A percentile compares a stretch with the other conserved stretches of the same genome.
These are phyloP conservation scores for Poecilia picta DNA, from an alignment of 2,797 vertebrate genomes.

Conservation along the genomic window DNA sequence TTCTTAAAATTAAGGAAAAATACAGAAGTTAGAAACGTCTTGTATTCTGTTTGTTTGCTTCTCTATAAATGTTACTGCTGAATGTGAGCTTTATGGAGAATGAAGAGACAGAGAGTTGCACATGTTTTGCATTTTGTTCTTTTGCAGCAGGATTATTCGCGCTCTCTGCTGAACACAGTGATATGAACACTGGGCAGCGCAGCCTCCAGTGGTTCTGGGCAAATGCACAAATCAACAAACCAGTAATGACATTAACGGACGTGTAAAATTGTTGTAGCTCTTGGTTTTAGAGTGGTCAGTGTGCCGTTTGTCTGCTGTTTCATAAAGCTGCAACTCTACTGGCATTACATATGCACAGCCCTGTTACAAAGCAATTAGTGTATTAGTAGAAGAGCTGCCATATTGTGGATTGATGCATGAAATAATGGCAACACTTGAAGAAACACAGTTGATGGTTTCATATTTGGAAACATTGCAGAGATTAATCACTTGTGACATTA, in stretches of 20 bases:
- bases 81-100: neutral
- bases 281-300: constrained; percentile 32
- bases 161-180: constrained; percentile 34
- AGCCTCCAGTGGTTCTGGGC: constrained; percentile 23
- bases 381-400: neutral
- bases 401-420: neutral
- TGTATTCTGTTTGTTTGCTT: constrained; percentile 3
- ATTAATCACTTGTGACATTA: neutral
- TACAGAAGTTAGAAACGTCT: neutral
- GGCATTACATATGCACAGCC: neutral
- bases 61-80: neutral
- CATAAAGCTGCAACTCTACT: constrained; percentile 24
- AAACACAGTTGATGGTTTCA: neutral
- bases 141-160: constrained; percentile 44
- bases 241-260: constrained; percentile 39
- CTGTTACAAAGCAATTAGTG: constrained; percentile 8
- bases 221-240: constrained; percentile 43
- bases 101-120: neutral
- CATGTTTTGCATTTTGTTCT: constrained; percentile 4
- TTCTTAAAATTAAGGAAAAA: neutral
- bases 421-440: neutral
- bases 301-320: constrained; percentile 26
- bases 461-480: neutral
- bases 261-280: constrained; percentile 15
- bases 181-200: neutral